A percentile compares a stretch with the other conserved stretches of the same genome.
Conservation (phyloP, 2,113 vertebrate genomes). For the Varanus salvator region DNA sequence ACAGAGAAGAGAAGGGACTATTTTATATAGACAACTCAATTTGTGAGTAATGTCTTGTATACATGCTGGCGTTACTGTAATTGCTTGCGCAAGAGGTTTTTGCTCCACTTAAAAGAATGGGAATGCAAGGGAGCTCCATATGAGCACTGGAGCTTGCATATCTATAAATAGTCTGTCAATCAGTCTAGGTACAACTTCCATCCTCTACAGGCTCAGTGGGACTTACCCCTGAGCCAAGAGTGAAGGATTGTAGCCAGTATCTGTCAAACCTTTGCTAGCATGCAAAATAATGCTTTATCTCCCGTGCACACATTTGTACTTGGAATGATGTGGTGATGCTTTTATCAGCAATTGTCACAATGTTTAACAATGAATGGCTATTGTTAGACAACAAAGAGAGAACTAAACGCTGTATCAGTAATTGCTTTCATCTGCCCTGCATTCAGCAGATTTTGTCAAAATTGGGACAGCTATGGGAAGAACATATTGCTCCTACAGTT, state of each 20-base stretch:
- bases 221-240: not conserved
- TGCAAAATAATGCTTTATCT: slow-evolving; percentile 15
- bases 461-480: not conserved
- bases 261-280: not conserved
- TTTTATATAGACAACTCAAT: not conserved
- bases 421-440: slow-evolving; percentile 50
- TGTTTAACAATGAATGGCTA: slow-evolving; percentile 59
- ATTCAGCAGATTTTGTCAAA: slow-evolving; percentile 24
- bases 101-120: not conserved
- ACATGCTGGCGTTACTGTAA: not conserved
- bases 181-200: not conserved
- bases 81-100: not conserved
- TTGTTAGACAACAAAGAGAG: slow-evolving; percentile 49
- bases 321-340: slow-evolving; percentile 51
- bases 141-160: not conserved
- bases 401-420: slow-evolving; percentile 46
- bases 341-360: slow-evolving; percentile 45
- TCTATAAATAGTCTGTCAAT: not conserved
- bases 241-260: not conserved
- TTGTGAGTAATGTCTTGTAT: not conserved
- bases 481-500: not conserved
- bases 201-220: not conserved
- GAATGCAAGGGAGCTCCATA: not conserved
- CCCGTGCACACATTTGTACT: slow-evolving; percentile 31
- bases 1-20: not conserved